Evolutionary conservation across 2,113 vertebrate species (phyloP), one percentile per base, ranked within the genome.

Genomic region (Suricata suricatta): DNA sequence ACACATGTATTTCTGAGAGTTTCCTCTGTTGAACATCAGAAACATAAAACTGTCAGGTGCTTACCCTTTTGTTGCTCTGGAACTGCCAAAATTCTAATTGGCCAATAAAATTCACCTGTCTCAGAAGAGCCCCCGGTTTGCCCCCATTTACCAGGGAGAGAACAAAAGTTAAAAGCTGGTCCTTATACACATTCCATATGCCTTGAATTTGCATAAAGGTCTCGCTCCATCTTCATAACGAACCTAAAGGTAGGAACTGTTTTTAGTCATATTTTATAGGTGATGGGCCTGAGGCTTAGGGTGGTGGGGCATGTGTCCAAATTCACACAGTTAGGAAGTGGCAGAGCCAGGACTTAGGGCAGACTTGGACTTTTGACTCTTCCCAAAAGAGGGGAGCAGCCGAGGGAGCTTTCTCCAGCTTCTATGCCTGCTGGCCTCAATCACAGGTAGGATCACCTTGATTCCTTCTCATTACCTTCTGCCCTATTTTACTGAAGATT

Each of bases 401-500:
- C 4, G 3, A 38, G 47, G 25, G 35, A 91, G 17, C 60, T 77
- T 57, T 76, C 85, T 38, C 3, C 60, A 41, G 76, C 7, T 60
- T 85, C 74, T 38, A 44, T 88, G 52, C 54, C 57, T 2, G 6
- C 27, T 29, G 79, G 66, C 93, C 82, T 80, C 85, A 69, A 57
- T 93, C 88, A 31, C 44, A 12, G 41, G 64, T 13, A 47, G n/a
- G 15, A 57, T 71, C 64, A 21, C 92, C 89, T 85, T 7, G 0
- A 82, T 94, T 72, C 76, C 38, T 95, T 85, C 71, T 93, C 80
- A n/a, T 97, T 76, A 35, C 95, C 90, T 94, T 82, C 71, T 90
- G 92, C 71, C 90, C 90, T 96, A 77, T 96, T 97, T 98, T 97
- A 82, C 85, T 33, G 27, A 89, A 44, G 79, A 97, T 96, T 92